Base-by-base conservation (phyloP, 2,113 vertebrate genomes). In the Bolborhynchus lineola region DNA sequence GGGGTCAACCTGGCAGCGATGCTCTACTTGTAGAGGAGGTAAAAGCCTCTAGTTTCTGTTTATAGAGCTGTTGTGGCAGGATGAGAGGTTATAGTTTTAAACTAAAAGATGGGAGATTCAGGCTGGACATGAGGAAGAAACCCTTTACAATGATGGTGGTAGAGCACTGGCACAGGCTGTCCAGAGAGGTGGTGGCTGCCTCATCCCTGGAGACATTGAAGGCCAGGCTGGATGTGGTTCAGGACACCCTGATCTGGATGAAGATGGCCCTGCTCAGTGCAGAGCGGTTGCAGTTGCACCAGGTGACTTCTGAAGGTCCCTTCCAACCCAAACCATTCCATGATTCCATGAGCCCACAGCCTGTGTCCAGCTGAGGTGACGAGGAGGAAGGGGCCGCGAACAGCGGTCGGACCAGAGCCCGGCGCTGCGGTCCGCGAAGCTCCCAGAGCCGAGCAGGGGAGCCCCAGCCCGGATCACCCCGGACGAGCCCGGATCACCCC, bases 381-480 rank as follows among this genome's bases (percentile, higher is more conserved):
- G 6, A 25, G 14, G 12, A 3, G 7, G 4, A 28, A 29, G 13
- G 6, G 9, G 10, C 24, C 6, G 3, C 37, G 9, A 1, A 5
- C 6, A 16, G 7, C 2, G 31, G 1, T 1, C 49, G 9, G 3
- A 4, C 2, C 20, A 8, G 4, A 16, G 1, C 2, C 8, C 9
- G 2, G 3, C 0, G 2, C 1, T 0, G 4, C 25, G 3, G 3
- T 5, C 1, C 3, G 1, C 4, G 2, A 3, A 18, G 0, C 26
- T 4, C 5, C 8, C 16, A 0, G 0, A 0, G 1, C 21, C 11
- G 2, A 12, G 3, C 8, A 5, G 1, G 0, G 4, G 0, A 0
- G 0, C 6, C 8, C 6, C 21, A 15, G 10, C 42, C 7, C 13
- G 14, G 39, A 39, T 3, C 26, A 9, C 39, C 39, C 39, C n/a